These are phyloP conservation scores for Prinia subflava DNA, from an alignment of 2,113 vertebrate genomes.

Conservation along the genomic window DNA sequence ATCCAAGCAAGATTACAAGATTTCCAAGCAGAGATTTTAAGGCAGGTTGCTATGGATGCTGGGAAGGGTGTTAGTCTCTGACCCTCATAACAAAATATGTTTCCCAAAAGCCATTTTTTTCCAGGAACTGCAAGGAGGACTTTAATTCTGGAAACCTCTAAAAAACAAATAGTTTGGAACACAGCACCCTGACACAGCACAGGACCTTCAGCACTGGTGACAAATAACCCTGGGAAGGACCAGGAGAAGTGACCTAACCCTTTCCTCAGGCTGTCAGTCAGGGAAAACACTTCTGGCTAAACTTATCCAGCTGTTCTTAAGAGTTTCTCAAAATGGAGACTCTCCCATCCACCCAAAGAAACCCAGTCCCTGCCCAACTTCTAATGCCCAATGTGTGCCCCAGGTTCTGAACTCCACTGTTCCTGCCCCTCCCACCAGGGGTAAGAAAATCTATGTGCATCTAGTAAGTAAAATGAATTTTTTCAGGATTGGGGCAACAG, in stretches of 20 bases:
- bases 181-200: neutral
- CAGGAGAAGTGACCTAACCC: neutral
- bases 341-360: neutral
- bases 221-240: neutral
- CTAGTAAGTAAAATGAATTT: neutral
- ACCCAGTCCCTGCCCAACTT: neutral
- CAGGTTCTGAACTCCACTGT: neutral
- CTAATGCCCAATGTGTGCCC: rapidly evolving
- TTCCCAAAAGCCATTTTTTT: neutral
- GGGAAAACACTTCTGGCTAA: neutral
- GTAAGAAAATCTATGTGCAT: rapidly evolving
- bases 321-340: neutral
- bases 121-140: neutral
- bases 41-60: slow-evolving; percentile 28
- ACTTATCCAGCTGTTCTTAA: neutral
- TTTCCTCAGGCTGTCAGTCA: neutral
- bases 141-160: neutral
- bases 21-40: neutral
- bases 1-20: slow-evolving; percentile 16
- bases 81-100: neutral
- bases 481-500: neutral
- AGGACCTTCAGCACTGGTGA: neutral
- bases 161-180: neutral
- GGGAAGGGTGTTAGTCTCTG: neutral
- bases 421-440: neutral